phyloP scores from a whole-genome alignment of 2,888 invertebrate genomes.

The Invenusta paracnida region DNA sequence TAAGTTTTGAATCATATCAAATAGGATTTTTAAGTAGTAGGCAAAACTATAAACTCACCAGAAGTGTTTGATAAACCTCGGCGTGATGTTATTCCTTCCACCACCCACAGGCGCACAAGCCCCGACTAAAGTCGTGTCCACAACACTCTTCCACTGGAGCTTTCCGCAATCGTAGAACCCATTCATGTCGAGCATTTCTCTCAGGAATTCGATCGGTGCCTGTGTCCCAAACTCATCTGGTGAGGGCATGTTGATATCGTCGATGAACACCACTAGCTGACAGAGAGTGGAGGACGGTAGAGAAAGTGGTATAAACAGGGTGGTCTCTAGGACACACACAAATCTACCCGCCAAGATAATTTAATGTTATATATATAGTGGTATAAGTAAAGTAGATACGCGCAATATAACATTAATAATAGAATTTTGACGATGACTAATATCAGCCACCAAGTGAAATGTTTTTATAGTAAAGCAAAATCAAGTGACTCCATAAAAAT shows the following conservation, averaged over 20 bases:
- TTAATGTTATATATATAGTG: too few species aligned
- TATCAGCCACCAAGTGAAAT: too few species aligned
- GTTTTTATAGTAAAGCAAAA: too few species aligned
- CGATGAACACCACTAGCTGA: conserved; percentile 58
- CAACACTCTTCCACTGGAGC: conserved; percentile 55
- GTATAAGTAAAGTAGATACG: background rate
- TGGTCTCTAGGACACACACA: too few species aligned
- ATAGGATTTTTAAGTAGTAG: too few species aligned
- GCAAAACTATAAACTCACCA: conserved; percentile 50
- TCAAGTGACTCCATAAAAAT: too few species aligned
- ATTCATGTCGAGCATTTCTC: conserved; percentile 58
- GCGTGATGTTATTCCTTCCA: conserved; percentile 56
- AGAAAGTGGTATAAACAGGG: too few species aligned
- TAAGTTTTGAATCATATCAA: too few species aligned
- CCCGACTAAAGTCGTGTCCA: conserved; percentile 56
- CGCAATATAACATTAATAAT: too few species aligned
- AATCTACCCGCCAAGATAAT: too few species aligned
- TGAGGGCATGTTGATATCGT: conserved; percentile 60
- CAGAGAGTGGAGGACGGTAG: background rate
- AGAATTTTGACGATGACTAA: too few species aligned
- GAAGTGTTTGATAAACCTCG: conserved; percentile 58
- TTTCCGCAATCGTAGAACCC: conserved; percentile 58
- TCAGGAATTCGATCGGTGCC: conserved; percentile 58
- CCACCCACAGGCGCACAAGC: conserved; percentile 59
- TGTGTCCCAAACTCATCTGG: conserved; percentile 59